Evolutionary conservation across 1,140 invertebrate species (phyloP).

Genomic region (Megalopta genalis): DNA sequence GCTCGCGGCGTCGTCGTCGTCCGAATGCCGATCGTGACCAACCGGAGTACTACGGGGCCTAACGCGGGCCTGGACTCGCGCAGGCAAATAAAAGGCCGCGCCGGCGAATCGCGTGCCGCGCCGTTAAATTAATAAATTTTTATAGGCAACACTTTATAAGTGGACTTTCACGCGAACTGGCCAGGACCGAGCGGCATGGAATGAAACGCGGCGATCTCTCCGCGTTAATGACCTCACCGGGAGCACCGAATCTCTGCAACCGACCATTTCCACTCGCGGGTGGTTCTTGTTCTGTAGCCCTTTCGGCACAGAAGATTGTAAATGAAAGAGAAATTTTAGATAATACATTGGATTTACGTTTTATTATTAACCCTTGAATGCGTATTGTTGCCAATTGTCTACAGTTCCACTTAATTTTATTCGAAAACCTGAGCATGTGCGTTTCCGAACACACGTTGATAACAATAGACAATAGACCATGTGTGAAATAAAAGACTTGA

Average conservation of each 20-base stretch:
- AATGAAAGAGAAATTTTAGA: too few relatives aligned
- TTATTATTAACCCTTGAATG: too few relatives aligned
- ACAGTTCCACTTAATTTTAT: too few relatives aligned
- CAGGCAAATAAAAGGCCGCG: background rate
- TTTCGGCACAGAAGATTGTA: too few relatives aligned
- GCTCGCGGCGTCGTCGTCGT: background rate
- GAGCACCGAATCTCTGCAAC: background rate
- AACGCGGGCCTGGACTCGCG: too few relatives aligned
- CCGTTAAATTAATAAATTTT: conserved; percentile 18
- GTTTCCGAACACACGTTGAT: too few relatives aligned
- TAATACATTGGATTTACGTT: too few relatives aligned
- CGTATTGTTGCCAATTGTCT: too few relatives aligned
- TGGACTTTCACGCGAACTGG: conserved; percentile 18
- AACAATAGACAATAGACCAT: too few relatives aligned
- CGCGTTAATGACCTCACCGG: conserved; percentile 11
- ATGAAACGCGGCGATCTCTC: conserved; percentile 27
- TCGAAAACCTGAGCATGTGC: too few relatives aligned
- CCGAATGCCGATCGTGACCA: background rate
- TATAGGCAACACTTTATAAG: background rate
- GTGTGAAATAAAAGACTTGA: too few relatives aligned
- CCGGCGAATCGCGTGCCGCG: background rate
- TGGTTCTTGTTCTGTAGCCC: background rate
- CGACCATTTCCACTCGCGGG: background rate
- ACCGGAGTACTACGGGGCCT: too few relatives aligned
- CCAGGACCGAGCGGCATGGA: background rate